Percentiles rank a stretch among this genome's conserved stretches.
Conservation (phyloP, 1,140 invertebrate species). For the Bilobella aurantiaca region DNA sequence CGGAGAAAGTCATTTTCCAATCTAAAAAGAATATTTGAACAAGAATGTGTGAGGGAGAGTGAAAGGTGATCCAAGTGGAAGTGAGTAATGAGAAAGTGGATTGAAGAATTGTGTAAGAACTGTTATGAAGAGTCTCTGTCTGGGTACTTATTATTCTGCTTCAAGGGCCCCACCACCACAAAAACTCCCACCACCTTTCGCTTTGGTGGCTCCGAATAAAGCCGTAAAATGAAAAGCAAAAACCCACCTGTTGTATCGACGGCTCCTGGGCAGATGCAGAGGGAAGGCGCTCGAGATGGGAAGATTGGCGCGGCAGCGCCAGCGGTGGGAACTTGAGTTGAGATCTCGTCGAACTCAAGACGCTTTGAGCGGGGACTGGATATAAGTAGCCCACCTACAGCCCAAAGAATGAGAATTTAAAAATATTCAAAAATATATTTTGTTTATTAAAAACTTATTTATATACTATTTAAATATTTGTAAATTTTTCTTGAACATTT, state of each 20-base stretch:
- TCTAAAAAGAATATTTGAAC: no score
- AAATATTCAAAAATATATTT: background rate
- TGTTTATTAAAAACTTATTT: background rate
- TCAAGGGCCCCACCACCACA: background rate
- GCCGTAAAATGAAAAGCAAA: no score
- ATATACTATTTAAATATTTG: background rate
- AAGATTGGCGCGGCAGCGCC: background rate
- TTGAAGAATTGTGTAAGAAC: no score
- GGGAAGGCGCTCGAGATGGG: background rate
- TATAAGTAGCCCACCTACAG: background rate
- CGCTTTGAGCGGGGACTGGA: conserved; percentile 6
- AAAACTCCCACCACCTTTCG: background rate
- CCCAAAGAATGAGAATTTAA: background rate
- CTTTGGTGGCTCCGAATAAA: background rate
- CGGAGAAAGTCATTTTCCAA: no score
- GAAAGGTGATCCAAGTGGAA: no score
- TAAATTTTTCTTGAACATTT: no score
- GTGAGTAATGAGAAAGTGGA: no score
- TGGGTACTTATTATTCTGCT: no score
- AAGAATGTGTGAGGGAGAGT: no score
- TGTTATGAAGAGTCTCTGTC: no score
- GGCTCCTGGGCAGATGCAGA: conserved; percentile 2
- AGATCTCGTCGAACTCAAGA: no score
- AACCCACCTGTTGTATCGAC: conserved; percentile 3
- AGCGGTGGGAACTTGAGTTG: conserved; percentile 1